These are phyloP conservation scores for Indicator indicator DNA, from an alignment of 2,113 vertebrate species.

Conservation along the genomic window DNA sequence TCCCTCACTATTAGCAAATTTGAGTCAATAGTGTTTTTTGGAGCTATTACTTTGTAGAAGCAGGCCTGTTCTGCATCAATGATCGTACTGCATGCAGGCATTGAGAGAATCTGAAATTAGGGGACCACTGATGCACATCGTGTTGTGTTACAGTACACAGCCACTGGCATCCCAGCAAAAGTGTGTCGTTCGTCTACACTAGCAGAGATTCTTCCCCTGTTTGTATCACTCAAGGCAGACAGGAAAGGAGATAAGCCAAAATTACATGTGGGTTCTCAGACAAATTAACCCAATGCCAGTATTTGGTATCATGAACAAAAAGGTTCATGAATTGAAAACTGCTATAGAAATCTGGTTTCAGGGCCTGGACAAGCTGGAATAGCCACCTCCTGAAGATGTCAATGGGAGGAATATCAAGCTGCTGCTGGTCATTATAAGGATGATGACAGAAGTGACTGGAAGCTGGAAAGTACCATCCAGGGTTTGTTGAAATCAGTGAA, in stretches of 20 bases:
- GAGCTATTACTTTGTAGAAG: not conserved
- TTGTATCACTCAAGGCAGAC: not conserved
- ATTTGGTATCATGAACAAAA: not conserved
- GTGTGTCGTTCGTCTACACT: rapidly evolving
- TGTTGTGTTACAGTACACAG: not conserved
- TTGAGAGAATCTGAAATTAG: not conserved
- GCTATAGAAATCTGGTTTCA: not conserved
- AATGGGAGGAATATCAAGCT: not conserved
- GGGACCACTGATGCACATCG: rapidly evolving
- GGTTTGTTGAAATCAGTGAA: conserved; percentile 47
- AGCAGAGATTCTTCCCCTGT: not conserved
- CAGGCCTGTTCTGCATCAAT: rapidly evolving
- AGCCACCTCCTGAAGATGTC: not conserved
- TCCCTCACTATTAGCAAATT: not conserved
- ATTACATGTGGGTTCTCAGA: not conserved
- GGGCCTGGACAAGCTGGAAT: not conserved
- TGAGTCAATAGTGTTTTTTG: not conserved
- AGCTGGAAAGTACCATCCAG: conserved; percentile 26
- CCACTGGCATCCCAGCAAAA: not conserved
- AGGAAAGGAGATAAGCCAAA: not conserved
- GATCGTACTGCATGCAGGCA: not conserved
- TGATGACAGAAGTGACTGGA: not conserved
- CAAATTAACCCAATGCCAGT: not conserved
- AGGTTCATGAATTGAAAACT: not conserved
- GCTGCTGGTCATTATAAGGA: not conserved